Evolutionary conservation across 1,140 invertebrate genomes (phyloP).

Genomic region (Tenebrio molitor): DNA sequence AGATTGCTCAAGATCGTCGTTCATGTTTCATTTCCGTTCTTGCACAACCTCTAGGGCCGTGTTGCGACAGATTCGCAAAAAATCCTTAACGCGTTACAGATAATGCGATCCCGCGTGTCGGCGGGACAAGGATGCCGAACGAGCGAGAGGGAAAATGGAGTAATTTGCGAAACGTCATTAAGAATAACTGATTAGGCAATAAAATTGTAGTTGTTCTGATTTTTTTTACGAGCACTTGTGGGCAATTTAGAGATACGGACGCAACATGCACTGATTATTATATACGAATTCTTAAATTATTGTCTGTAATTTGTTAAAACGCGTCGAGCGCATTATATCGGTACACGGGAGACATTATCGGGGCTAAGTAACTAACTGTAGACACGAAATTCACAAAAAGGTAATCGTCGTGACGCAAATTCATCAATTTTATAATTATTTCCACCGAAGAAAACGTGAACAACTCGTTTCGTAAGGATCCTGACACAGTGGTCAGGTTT

Average conservation of each 20-base stretch:
- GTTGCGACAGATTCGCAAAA: background rate
- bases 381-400: background rate
- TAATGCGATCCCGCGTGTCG: background rate
- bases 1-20: constrained; percentile 17
- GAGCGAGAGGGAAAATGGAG: background rate
- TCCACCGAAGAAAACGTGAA: no score
- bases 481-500: no score
- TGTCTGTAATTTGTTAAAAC: background rate
- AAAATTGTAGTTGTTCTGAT: background rate
- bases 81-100: background rate
- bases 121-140: background rate
- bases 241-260: background rate
- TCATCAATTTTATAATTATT: no score
- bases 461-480: no score
- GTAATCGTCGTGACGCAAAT: background rate
- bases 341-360: background rate
- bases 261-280: background rate
- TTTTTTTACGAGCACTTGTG: background rate
- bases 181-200: background rate
- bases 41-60: constrained; percentile 21
- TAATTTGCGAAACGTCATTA: background rate
- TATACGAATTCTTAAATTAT: background rate
- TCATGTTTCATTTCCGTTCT: background rate
- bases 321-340: background rate
- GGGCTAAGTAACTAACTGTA: background rate